These are phyloP conservation scores for Cephus runcator DNA, from an alignment of 2,888 invertebrate genomes.

Conservation along the genomic window DNA sequence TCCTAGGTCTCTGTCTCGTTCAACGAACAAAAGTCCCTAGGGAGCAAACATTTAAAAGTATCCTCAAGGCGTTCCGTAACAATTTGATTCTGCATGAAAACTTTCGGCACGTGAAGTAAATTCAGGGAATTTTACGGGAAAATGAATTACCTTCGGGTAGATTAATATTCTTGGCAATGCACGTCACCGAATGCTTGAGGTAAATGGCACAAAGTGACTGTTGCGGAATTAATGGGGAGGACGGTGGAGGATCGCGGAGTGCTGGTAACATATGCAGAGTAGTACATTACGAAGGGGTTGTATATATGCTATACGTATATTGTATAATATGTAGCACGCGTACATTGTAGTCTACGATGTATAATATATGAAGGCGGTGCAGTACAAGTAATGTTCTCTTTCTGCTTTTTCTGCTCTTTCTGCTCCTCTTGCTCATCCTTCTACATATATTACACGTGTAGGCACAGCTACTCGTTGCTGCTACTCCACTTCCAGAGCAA, in stretches of 20 bases:
- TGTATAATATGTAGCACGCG: neutral
- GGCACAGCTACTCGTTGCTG: neutral
- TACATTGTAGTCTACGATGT: neutral
- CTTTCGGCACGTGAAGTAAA: no score
- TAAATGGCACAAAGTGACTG: neutral
- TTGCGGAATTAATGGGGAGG: neutral
- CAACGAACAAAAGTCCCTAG: no score
- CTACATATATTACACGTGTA: neutral
- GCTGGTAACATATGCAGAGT: slow-evolving; percentile 26
- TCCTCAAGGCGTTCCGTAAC: no score
- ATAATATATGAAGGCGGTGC: slow-evolving; percentile 3
- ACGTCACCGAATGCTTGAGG: neutral
- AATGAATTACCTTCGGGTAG: neutral
- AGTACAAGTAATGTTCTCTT: neutral
- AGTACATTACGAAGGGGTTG: slow-evolving; percentile 31
- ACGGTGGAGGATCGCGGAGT: neutral
- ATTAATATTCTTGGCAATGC: slow-evolving; percentile 2
- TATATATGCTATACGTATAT: neutral
- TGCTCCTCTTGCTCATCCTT: neutral
- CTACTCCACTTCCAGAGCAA: neutral
- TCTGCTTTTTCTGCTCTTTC: no score
- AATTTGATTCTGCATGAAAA: no score
- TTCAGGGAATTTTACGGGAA: no score
- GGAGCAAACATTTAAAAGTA: no score
- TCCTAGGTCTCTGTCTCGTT: no score